Evolutionary conservation across 1,140 invertebrate species (phyloP).

Genomic region (Delia radicum): DNA sequence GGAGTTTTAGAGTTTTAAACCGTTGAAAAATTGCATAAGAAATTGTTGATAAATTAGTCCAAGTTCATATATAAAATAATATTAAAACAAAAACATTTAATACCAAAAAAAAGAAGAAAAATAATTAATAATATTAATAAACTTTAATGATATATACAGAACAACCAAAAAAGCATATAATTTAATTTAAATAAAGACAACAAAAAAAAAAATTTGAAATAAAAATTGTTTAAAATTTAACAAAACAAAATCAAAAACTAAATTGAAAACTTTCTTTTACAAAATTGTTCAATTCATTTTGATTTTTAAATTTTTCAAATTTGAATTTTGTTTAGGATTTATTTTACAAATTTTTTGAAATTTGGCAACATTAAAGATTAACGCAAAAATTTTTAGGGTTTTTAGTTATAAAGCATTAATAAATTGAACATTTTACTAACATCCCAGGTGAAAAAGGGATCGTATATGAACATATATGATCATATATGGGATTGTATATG

Average conservation of each 20-base stretch:
- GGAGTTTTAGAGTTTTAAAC: constrained; percentile 23
- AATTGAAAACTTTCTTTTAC: neutral
- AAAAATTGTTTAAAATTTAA: neutral
- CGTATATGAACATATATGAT: too few species aligned
- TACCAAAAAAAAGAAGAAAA: constrained; percentile 8
- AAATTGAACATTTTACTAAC: too few species aligned
- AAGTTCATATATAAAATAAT: constrained; percentile 20
- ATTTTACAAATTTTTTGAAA: neutral
- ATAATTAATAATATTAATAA: constrained; percentile 22
- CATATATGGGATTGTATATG: too few species aligned
- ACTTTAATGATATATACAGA: constrained; percentile 24
- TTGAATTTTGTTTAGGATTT: neutral
- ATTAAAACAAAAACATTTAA: neutral
- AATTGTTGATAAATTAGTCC: constrained; percentile 23
- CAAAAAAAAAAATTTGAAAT: constrained; percentile 3
- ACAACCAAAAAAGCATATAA: constrained; percentile 10
- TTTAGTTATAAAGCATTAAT: too few species aligned
- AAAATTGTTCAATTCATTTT: neutral
- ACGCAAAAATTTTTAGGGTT: too few species aligned
- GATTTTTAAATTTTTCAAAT: neutral
- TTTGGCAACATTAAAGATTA: neutral
- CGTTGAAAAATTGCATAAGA: constrained; percentile 24
- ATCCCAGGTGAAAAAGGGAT: too few species aligned
- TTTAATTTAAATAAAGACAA: constrained; percentile 6
- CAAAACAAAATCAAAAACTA: neutral